These are phyloP conservation scores for Clarias laeviceps DNA, from an alignment of 2,797 vertebrate species.

Conservation along the genomic window DNA sequence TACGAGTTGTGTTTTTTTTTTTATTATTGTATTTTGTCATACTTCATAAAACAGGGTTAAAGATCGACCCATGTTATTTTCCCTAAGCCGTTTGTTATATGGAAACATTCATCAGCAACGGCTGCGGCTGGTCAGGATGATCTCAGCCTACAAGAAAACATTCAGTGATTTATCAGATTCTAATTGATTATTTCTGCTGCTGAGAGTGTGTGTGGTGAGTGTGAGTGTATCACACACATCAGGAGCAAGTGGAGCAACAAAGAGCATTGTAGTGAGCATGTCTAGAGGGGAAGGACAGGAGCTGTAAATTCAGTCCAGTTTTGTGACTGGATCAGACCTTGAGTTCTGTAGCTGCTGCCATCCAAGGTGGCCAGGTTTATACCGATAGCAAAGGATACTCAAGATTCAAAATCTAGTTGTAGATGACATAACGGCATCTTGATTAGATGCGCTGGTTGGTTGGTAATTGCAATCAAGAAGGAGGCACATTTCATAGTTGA, in stretches of 20 bases:
- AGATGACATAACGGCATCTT: not conserved
- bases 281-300: conserved; percentile 21
- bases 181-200: conserved; percentile 18
- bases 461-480: not conserved
- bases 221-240: conserved; percentile 4
- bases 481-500: not conserved
- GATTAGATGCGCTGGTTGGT: not conserved
- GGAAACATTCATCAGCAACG: not conserved
- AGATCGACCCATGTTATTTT: conserved; percentile 1
- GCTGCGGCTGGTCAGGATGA: not conserved
- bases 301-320: conserved; percentile 24
- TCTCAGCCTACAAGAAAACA: conserved; percentile 17
- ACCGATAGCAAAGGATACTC: not conserved
- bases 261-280: conserved; percentile 43
- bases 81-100: not conserved
- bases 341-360: not conserved
- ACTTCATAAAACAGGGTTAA: not conserved
- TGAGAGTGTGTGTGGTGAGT: not conserved
- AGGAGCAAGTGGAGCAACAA: conserved; percentile 21
- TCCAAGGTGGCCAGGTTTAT: not conserved
- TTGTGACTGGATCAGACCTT: conserved; percentile 1
- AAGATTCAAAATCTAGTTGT: not conserved
- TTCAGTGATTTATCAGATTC: conserved; percentile 16
- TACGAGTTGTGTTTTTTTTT: not conserved
- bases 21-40: not conserved